A percentile compares a stretch with the other conserved stretches of the same genome.
Conservation (phyloP, 1,140 invertebrate genomes). For the Ptiloglossa arizonensis region DNA sequence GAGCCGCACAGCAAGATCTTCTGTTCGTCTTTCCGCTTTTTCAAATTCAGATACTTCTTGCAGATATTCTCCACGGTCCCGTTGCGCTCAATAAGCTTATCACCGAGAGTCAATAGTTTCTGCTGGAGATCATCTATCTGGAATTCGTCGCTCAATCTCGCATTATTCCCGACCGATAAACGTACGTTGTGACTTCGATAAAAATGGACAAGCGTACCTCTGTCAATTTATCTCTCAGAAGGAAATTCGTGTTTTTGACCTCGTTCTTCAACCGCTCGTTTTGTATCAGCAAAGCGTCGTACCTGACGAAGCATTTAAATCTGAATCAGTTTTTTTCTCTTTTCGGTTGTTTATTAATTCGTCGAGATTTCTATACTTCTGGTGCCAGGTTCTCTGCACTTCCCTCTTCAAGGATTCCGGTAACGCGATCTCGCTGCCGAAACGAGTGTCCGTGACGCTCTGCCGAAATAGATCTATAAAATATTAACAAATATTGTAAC, state of each 20-base stretch:
- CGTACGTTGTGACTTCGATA: no score
- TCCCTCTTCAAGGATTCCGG: constrained; percentile 60
- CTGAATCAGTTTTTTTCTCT: background rate
- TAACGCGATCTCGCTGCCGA: constrained; percentile 43
- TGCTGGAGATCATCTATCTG: constrained; percentile 60
- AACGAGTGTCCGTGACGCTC: constrained; percentile 60
- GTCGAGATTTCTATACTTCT: constrained; percentile 56
- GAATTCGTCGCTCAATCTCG: background rate
- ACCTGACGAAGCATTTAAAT: constrained; percentile 49
- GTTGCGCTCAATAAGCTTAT: constrained; percentile 49
- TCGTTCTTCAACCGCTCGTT: constrained; percentile 61
- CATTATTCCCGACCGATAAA: background rate
- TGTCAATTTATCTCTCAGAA: constrained; percentile 50
- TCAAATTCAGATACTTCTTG: constrained; percentile 58
- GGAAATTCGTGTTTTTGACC: constrained; percentile 32
- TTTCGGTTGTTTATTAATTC: background rate
- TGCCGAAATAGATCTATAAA: constrained; percentile 69
- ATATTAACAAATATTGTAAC: background rate
- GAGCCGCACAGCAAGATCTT: constrained; percentile 49
- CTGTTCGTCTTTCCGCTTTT: constrained; percentile 58
- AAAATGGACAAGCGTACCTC: constrained; percentile 41
- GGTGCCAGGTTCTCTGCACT: constrained; percentile 67
- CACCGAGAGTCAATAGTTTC: constrained; percentile 54
- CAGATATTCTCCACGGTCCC: constrained; percentile 53
- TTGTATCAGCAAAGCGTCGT: constrained; percentile 64